A percentile compares a stretch with the other conserved stretches of the same genome.
phyloP scores from a whole-genome alignment of 2,113 vertebrate genomes.

The Nerophis ophidion region DNA sequence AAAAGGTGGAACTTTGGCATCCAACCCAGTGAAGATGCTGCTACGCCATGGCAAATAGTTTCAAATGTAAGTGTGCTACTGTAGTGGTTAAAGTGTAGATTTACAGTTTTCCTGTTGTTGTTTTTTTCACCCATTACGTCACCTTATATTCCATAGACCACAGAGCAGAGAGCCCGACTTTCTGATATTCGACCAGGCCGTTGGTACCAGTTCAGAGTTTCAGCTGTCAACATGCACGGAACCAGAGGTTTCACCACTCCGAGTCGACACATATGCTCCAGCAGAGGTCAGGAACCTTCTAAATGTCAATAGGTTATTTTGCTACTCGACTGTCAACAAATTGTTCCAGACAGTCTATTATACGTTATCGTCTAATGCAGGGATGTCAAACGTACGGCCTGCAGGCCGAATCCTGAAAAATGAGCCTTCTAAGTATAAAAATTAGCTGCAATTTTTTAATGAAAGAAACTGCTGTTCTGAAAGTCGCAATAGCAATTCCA shows the following conservation, averaged over 20 bases:
- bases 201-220: conserved; percentile 94
- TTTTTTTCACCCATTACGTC: not conserved
- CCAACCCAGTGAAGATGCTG: conserved; percentile 86
- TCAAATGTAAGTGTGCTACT: conserved; percentile 70
- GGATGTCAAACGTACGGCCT: too few species aligned
- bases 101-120: not conserved
- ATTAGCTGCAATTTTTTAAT: too few species aligned
- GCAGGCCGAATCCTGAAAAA: too few species aligned
- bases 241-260: conserved; percentile 88
- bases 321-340: too few species aligned
- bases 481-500: too few species aligned
- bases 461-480: too few species aligned
- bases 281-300: conserved; percentile 70
- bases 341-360: too few species aligned
- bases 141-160: conserved; percentile 65
- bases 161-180: conserved; percentile 74
- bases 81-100: too few species aligned
- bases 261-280: conserved; percentile 86
- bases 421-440: too few species aligned
- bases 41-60: conserved; percentile 80
- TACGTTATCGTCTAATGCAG: too few species aligned
- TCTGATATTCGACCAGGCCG: conserved; percentile 75
- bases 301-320: not conserved
- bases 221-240: conserved; percentile 83
- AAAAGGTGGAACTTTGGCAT: conserved; percentile 89